Base-by-base conservation (phyloP, 2,888 invertebrate genomes). In the Miltochrista miniata region DNA sequence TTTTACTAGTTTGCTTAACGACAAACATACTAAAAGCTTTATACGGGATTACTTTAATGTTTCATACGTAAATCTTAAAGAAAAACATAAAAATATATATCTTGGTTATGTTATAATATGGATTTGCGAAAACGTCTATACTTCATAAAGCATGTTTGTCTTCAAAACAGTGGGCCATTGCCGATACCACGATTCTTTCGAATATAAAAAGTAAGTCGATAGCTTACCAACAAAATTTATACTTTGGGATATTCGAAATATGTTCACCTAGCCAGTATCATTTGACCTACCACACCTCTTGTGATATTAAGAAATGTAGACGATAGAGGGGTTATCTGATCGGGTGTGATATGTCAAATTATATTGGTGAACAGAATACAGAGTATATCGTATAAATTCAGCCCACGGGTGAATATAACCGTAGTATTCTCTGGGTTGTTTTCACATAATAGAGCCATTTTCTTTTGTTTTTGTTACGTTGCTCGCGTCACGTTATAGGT, bases 191-290 rank as follows among this genome's bases (percentile, higher is more conserved):
- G 87, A 85, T 85, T 85, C 81, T 76, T 73, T 74, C 72, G 89
- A 85, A 89, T 90, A 90, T 90, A 91, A 90, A 90, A 90, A 90
- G 86, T 90, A 91, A 91, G 90, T 89, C 90, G 87, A 91, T 90
- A 90, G 90, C 91, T 91, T 90, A 90, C 89, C 79, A 81, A 67
- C 68, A 73, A 81, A 91, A 91, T 91, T 91, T 91, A 91, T 91
- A 90, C 90, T 88, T 90, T 87, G 86, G 87, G 88, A 87, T 91
- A 89, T 89, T 85, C 90, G 84, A 88, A 90, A 90, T 90, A 90
- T 90, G 89, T 81, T 83, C 76, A 57, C 49, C 51, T 55, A 31
- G 65, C 89, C 83, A 79, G 12, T 45, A 0, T 64, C 64, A 35
- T n/a, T n/a, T 54, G 84, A 72, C 4, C 82, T 65, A 0, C 59